Percentiles rank a stretch among this genome's conserved stretches.
phyloP scores from a whole-genome alignment of 2,888 invertebrate genomes.

The Lamellibrachia satsuma region DNA sequence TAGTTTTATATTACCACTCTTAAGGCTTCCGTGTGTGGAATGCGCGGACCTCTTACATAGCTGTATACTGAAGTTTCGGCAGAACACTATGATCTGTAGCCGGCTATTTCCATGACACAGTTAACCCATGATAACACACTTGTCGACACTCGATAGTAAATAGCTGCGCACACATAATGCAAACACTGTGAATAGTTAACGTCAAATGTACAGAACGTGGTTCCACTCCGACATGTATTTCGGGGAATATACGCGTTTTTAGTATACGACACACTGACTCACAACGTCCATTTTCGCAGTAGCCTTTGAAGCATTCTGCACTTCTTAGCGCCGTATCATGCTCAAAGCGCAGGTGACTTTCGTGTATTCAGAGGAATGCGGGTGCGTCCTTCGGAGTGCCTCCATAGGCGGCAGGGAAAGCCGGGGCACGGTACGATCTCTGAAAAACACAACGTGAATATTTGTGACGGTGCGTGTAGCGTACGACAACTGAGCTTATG shows the following conservation, averaged over 20 bases:
- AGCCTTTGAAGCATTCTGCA: neutral
- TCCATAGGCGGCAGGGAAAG: neutral
- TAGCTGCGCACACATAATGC: neutral
- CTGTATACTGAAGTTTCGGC: neutral
- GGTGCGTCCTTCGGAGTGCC: neutral
- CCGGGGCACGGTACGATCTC: neutral
- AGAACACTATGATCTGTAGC: neutral
- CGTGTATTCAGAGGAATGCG: neutral
- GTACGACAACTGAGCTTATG: no score
- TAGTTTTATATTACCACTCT: no score
- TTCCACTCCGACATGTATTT: neutral
- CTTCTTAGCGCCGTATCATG: neutral
- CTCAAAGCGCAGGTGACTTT: neutral
- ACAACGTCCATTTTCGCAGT: neutral
- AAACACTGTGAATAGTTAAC: neutral
- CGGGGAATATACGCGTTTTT: neutral
- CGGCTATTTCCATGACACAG: neutral
- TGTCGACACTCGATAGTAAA: neutral
- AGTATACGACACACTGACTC: neutral
- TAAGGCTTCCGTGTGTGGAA: no score
- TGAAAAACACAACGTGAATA: neutral
- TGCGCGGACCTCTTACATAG: neutral
- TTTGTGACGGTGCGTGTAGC: no score
- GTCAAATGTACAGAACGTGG: neutral
- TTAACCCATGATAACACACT: neutral